phyloP scores from a whole-genome alignment of 2,888 invertebrate genomes.

The Boloria euphrosyne region DNA sequence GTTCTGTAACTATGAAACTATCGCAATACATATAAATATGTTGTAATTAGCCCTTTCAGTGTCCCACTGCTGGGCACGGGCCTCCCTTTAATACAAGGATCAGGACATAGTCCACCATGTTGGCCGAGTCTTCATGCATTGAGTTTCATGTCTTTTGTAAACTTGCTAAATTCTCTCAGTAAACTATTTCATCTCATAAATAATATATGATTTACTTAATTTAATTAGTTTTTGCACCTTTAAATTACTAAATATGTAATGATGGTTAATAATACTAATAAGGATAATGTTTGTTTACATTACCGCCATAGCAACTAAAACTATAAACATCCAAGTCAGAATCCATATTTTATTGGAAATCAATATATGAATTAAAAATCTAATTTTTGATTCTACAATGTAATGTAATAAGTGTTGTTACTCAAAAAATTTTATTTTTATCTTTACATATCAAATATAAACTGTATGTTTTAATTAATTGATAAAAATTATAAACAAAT shows the following conservation, averaged over 20 bases:
- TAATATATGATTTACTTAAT: too few relatives aligned
- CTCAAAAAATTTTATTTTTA: not conserved
- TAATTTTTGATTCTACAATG: not conserved
- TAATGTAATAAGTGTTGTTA: not conserved
- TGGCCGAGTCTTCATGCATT: too few relatives aligned
- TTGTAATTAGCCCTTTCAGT: too few relatives aligned
- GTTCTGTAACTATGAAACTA: too few relatives aligned
- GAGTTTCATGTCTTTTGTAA: too few relatives aligned
- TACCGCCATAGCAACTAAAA: constrained; percentile 25
- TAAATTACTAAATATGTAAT: not conserved
- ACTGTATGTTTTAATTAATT: not conserved
- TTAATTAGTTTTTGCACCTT: too few relatives aligned
- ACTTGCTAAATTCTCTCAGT: too few relatives aligned
- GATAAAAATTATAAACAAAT: constrained; percentile 2
- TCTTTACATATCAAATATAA: not conserved
- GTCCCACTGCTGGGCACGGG: too few relatives aligned
- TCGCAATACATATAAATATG: too few relatives aligned
- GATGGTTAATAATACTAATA: not conserved
- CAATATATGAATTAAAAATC: not conserved
- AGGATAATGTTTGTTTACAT: constrained; percentile 1
- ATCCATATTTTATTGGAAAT: not conserved
- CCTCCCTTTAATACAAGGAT: too few relatives aligned
- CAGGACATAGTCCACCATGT: too few relatives aligned
- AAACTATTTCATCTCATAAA: too few relatives aligned
- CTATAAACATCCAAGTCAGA: constrained; percentile 3